Conservation (phyloP, 2,113 vertebrate species). For the Ciconia boyciana region DNA sequence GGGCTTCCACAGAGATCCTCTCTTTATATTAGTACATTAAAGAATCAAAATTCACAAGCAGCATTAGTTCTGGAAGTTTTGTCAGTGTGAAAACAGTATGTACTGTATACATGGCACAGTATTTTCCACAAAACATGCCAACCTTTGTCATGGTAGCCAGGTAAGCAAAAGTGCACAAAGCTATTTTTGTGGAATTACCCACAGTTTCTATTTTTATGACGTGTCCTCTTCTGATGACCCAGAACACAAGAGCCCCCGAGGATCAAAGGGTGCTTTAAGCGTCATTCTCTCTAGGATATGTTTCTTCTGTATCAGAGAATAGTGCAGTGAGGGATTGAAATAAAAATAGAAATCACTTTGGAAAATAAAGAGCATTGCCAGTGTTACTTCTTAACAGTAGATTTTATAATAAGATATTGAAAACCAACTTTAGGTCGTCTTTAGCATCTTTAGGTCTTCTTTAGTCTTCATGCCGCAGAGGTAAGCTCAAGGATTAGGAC, state of each 20-base stretch:
- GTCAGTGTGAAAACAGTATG: not conserved
- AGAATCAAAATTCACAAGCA: not conserved
- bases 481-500: not conserved
- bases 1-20: not conserved
- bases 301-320: not conserved
- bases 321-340: not conserved
- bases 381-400: not conserved
- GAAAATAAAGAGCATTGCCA: not conserved
- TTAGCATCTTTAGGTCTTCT: not conserved
- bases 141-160: not conserved
- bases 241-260: not conserved
- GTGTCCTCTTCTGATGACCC: not conserved
- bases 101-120: accelerated
- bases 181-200: not conserved
- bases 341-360: not conserved
- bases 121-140: not conserved
- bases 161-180: not conserved
- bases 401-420: not conserved
- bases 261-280: not conserved
- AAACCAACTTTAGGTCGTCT: not conserved
- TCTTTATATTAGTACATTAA: not conserved
- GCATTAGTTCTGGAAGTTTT: not conserved
- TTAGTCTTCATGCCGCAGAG: not conserved
- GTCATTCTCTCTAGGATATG: not conserved
- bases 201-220: not conserved